phyloP scores from a whole-genome alignment of 2,113 vertebrate genomes.

The Lathamus discolor region DNA sequence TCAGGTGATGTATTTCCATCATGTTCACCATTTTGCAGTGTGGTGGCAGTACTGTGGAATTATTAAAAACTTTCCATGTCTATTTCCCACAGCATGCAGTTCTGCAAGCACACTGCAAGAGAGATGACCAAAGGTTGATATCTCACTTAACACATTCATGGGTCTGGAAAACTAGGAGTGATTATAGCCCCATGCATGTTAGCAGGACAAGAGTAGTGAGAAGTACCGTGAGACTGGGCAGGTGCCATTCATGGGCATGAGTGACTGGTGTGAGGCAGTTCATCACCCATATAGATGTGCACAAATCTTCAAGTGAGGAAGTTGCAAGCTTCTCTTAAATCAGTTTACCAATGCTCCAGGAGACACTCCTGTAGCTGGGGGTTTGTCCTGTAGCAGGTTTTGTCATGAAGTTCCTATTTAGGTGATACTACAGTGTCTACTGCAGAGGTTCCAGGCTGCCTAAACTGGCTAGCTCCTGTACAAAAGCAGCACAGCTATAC shows the following conservation, averaged over 20 bases:
- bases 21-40: not conserved
- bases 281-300: too few relatives aligned
- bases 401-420: not conserved
- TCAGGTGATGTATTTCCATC: not conserved
- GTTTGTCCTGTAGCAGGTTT: not conserved
- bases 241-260: not conserved
- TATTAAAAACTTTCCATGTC: not conserved
- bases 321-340: not conserved
- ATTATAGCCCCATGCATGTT: not conserved
- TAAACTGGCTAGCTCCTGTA: not conserved
- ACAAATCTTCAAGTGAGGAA: not conserved
- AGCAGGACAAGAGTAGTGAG: not conserved
- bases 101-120: not conserved
- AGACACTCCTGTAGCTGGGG: not conserved
- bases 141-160: not conserved
- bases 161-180: not conserved
- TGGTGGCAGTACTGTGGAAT: not conserved
- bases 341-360: not conserved
- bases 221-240: not conserved
- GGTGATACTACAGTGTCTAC: fast-evolving
- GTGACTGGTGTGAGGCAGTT: not conserved
- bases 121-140: not conserved
- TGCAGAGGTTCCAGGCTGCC: not conserved
- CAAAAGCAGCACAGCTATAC: not conserved
- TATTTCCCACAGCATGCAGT: not conserved